Conservation (phyloP, 2,113 vertebrate species). For the Caracal caracal region DNA sequence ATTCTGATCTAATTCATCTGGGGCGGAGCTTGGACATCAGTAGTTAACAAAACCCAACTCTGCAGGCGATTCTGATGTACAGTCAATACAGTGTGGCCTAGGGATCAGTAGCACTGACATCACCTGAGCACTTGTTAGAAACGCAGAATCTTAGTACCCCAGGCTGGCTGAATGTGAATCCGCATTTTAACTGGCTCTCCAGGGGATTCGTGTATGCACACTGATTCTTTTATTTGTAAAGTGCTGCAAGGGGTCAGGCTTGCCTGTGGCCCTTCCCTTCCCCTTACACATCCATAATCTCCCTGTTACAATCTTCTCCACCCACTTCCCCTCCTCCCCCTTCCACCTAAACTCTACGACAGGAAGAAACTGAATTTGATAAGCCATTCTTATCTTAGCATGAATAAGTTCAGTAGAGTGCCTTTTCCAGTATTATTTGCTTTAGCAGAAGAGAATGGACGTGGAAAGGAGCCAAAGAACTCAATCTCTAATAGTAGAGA, state of each 20-base stretch:
- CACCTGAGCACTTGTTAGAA: not conserved
- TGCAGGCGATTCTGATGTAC: not conserved
- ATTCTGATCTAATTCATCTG: conserved; percentile 18
- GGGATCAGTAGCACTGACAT: not conserved
- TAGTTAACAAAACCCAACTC: not conserved
- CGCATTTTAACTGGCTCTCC: not conserved
- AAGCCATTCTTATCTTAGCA: not conserved
- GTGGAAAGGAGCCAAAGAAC: not conserved
- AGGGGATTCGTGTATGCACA: not conserved
- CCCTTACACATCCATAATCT: not conserved
- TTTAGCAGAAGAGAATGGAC: not conserved
- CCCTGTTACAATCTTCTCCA: not conserved
- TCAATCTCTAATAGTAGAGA: not conserved
- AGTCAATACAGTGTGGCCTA: not conserved
- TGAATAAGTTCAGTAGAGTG: not conserved
- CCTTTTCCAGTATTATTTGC: not conserved
- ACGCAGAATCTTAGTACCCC: not conserved
- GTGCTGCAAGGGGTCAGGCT: not conserved
- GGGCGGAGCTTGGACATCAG: not conserved
- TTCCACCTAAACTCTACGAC: not conserved
- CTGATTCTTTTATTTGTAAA: not conserved
- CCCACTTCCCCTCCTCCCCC: not conserved
- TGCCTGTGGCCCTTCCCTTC: not conserved
- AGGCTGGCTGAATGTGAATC: not conserved
- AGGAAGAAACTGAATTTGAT: not conserved